phyloP scores from a whole-genome alignment of 2,888 invertebrate species.

The Erpobdella octoculata region DNA sequence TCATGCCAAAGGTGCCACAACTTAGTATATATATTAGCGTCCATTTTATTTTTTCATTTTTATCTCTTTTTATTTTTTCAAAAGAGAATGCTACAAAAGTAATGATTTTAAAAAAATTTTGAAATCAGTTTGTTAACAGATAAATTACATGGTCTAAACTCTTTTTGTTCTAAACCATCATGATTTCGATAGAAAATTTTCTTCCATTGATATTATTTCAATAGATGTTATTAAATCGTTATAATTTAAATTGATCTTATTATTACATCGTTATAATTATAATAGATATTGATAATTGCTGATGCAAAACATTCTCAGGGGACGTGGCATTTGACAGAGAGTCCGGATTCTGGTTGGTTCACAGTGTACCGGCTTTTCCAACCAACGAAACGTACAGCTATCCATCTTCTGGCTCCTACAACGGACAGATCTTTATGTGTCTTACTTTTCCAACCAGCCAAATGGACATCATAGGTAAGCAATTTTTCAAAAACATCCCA shows the following conservation, averaged over 20 bases:
- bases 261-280: too few species aligned
- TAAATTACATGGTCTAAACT: too few species aligned
- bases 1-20: constrained; percentile 27
- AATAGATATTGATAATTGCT: too few species aligned
- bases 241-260: background rate
- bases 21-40: too few species aligned
- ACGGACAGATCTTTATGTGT: constrained; percentile 18
- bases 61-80: too few species aligned
- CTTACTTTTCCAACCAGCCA: background rate
- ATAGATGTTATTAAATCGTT: background rate
- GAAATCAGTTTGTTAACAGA: too few species aligned
- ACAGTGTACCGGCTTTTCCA: constrained; percentile 17
- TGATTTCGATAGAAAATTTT: too few species aligned
- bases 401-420: background rate
- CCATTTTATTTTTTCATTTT: too few species aligned
- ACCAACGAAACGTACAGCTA: background rate
- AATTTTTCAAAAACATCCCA: too few species aligned
- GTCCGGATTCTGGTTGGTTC: constrained; percentile 20
- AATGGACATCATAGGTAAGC: background rate
- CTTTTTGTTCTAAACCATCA: too few species aligned
- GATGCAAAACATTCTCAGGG: background rate
- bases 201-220: background rate
- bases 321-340: constrained; percentile 3
- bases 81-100: too few species aligned
- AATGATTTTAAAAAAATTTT: too few species aligned